Conservation (phyloP, 2,113 vertebrate genomes). For the Psilopogon haemacephalus region DNA sequence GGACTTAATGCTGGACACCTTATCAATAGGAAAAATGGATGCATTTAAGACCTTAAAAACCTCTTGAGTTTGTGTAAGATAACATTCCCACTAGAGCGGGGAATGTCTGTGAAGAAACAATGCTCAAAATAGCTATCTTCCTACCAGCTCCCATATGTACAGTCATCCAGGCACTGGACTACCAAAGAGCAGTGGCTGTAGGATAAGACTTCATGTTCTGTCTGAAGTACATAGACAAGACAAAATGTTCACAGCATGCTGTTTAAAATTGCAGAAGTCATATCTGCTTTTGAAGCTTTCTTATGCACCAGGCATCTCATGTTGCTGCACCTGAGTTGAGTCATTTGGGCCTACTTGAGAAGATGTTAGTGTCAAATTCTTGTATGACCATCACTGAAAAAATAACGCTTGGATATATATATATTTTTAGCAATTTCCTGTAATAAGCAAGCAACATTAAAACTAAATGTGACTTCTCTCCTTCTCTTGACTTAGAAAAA, state of each 20-base stretch:
- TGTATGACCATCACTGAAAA: neutral
- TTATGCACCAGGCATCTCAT: neutral
- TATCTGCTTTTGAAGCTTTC: neutral
- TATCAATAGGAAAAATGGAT: neutral
- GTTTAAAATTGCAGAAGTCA: neutral
- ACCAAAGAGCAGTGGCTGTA: neutral
- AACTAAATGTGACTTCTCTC: neutral
- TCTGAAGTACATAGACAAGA: neutral
- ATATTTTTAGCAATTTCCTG: neutral
- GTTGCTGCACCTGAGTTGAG: neutral
- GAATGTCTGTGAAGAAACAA: neutral
- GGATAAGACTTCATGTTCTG: neutral
- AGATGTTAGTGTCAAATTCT: neutral
- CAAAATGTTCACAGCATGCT: neutral
- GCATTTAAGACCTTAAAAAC: neutral
- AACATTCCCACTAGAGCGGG: neutral
- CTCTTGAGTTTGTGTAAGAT: neutral
- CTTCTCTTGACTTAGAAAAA: neutral
- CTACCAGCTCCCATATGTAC: neutral
- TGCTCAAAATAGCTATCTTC: neutral
- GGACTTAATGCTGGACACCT: neutral
- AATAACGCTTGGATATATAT: rapidly evolving
- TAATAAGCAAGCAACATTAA: neutral
- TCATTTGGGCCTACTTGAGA: neutral
- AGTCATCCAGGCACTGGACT: neutral